Evolutionary conservation across 2,888 invertebrate species (phyloP), one percentile per base, ranked within the genome.

Genomic region (Galerucella pusilla): DNA sequence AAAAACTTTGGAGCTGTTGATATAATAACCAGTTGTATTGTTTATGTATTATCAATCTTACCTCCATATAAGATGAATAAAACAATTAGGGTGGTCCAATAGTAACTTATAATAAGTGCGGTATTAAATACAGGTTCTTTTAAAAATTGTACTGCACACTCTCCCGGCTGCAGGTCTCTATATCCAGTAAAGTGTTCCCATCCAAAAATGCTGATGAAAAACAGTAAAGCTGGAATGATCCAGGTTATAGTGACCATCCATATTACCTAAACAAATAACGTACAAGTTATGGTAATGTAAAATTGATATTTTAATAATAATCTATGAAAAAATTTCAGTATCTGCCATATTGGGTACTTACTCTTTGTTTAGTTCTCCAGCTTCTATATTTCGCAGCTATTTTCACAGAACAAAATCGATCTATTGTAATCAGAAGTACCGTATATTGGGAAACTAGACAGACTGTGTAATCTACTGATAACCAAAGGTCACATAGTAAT

Each of bases 361-460:
- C 54, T 82, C 96, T 92, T 78, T 93, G 93, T 85, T 97, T 96
- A 5, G 98, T 98, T 71, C 98, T 91, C 99, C 99, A 99, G 83
- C 96, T 94, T 79, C 99, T 91, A 86, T 99, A 99, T 83, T 95
- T 94, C 14, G 99, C 97, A 5, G 99, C 98, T 81, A 98, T 98
- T 90, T 97, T 98, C 7, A 99, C 99, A 46, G 98, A 98, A 88
- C 99, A 99, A 88, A 97, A 99, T 81, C 99, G 92, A 88, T 99
- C 99, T 78, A 99, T 96, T 46, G 99, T 99, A 85, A 99, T 99
- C 78, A 99, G 92, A 74, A 99, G 92, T 16, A 99, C 99, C 0
- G 99, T 99, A 88, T 99, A 99, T 88, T 99, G 99, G 10, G 99
- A 99, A 45, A 98, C 98, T 67, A 99, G 91, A 86, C 99, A 99